phyloP scores from a whole-genome alignment of 2,888 invertebrate genomes.

The Troides helena region DNA sequence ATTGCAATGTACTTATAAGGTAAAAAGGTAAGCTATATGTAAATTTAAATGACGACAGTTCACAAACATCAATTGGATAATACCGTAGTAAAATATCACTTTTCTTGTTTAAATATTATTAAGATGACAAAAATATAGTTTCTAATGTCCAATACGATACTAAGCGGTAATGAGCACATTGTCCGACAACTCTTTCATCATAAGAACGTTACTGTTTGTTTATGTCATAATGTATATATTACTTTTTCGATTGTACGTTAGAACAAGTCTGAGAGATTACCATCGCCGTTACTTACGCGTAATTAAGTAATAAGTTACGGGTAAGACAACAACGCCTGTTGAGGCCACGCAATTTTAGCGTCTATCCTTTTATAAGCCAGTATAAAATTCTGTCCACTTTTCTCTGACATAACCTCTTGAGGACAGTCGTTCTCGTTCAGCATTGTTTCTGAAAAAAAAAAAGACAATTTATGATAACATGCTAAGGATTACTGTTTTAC shows the following conservation, averaged over 20 bases:
- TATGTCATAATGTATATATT: constrained; percentile 13
- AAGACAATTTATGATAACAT: neutral
- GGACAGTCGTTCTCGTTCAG: constrained; percentile 94
- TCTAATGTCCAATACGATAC: constrained; percentile 35
- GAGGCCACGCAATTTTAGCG: constrained; percentile 98
- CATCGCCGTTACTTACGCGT: constrained; percentile 34
- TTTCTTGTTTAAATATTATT: constrained; percentile 46
- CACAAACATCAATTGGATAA: constrained; percentile 52
- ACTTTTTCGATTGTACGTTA: constrained; percentile 30
- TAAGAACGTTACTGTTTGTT: constrained; percentile 25
- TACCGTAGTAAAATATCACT: constrained; percentile 75
- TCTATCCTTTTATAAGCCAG: constrained; percentile 97
- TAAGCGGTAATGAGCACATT: constrained; percentile 51
- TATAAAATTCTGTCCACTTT: constrained; percentile 90
- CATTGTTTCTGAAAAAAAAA: constrained; percentile 87
- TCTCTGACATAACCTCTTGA: constrained; percentile 88
- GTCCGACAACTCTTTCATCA: constrained; percentile 31
- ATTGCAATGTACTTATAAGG: constrained; percentile 55
- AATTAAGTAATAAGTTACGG: constrained; percentile 47
- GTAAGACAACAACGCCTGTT: constrained; percentile 74
- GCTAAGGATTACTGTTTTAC: no score
- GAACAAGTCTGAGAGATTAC: constrained; percentile 37
- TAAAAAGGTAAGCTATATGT: constrained; percentile 46
- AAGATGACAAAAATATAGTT: constrained; percentile 60
- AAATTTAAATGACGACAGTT: constrained; percentile 49